Base-by-base conservation (phyloP, 2,113 vertebrate genomes). In the Nesoenas mayeri region DNA sequence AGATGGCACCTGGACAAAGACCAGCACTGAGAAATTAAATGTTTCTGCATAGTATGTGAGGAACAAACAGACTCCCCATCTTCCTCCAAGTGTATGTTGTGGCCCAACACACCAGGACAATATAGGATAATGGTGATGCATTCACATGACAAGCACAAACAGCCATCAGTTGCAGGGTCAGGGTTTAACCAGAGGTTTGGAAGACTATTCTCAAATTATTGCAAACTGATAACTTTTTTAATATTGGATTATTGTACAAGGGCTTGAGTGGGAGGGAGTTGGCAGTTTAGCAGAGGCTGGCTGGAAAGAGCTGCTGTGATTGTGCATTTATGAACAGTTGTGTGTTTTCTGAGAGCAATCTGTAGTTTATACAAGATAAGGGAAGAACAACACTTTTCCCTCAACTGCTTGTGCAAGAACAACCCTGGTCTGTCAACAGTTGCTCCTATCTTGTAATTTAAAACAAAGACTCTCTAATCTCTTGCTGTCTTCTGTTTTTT, bases 301-400 rank as follows among this genome's bases (percentile, higher is more conserved):
- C 44, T 93, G 36, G 66, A 48, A 53, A 47, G 53, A 61, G 18
- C 44, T 57, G 79, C 79, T 57, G 57, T 57, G 85, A 60, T n/a
- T 85, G 44, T 82, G 34, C 5, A 0, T 72, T 94, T 91, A 32
- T 74, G 74, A 91, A 69, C 24, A 51, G 36, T 31, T 60, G 58
- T 56, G 69, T 4, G 1, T 83, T 96, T 97, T 87, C 84, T 0
- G 70, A 81, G 69, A 62, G 82, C 72, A 40, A 81, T 85, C 83
- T 89, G 73, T 84, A 96, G 86, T 72, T 96, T 89, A 96, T 90
- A 72, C 64, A 95, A 94, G 90, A 95, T 96, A 97, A 96, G 83
- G 67, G 34, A 91, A 89, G 85, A 93, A 61, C 6, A 89, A 60
- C 61, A 65, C 78, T 94, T 96, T 89, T 54, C 31, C 50, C 44